These are phyloP conservation scores for Ormyrus rosae DNA, from an alignment of 2,888 invertebrate species.

Conservation along the genomic window DNA sequence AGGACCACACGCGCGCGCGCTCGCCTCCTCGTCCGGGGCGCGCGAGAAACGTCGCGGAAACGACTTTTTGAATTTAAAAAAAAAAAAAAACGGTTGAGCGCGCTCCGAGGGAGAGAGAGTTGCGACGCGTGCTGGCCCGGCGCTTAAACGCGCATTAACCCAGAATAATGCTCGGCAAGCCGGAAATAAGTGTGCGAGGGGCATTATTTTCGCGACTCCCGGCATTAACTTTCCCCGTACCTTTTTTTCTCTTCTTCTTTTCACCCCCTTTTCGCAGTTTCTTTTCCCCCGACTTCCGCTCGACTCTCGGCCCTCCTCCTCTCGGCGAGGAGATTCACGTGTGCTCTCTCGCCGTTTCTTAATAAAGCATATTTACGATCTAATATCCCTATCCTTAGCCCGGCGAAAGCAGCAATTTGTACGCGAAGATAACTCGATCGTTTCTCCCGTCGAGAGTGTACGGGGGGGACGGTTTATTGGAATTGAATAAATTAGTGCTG, in stretches of 20 bases:
- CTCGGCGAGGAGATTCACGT: no score
- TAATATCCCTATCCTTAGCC: constrained; percentile 16
- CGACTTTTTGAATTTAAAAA: constrained; percentile 43
- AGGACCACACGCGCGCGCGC: no score
- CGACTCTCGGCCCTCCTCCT: not conserved
- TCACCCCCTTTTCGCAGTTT: not conserved
- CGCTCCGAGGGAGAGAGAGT: not conserved
- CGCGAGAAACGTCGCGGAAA: not conserved
- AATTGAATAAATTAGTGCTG: constrained; percentile 7
- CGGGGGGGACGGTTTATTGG: not conserved
- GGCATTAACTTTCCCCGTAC: no score
- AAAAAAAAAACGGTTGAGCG: no score
- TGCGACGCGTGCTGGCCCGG: not conserved
- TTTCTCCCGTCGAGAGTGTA: not conserved
- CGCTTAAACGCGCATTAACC: constrained; percentile 45
- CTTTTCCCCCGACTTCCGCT: constrained; percentile 5
- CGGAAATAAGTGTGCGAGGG: constrained; percentile 30
- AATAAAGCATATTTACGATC: constrained; percentile 48
- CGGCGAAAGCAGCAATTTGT: not conserved
- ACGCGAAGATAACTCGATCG: not conserved
- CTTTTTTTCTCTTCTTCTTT: no score
- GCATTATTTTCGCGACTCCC: constrained; percentile 30
- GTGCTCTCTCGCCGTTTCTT: constrained; percentile 17
- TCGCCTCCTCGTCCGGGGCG: no score
- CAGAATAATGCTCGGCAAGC: constrained; percentile 22